Base-by-base conservation (phyloP, 2,888 invertebrate genomes). In the Pasiphila rectangulata region DNA sequence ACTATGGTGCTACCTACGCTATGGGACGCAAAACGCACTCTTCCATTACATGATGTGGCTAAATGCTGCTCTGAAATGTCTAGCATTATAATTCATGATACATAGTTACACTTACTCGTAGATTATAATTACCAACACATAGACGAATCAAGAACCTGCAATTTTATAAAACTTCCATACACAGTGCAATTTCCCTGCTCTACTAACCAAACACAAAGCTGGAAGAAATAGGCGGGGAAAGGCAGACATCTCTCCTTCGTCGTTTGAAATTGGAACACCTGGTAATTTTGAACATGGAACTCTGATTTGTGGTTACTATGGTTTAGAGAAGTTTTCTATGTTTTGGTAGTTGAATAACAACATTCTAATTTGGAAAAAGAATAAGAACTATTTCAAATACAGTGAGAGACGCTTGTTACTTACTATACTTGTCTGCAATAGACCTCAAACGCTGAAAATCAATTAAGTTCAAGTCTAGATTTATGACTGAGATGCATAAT, bases 211-310 rank as follows among this genome's bases (percentile, higher is more conserved):
- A 42, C 30, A 47, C 36, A 47, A 47, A 40, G 29, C 16, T 19
- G 37, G 29, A 5, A 21, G 32, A 39, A 43, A 38, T 34, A 35
- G 41, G 43, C 36, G 43, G 44, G 20, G 27, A 36, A 34, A 32
- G 5, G 24, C 23, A 5, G 36, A 10, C 23, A 29, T 27, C n/a
- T 15, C 40, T 30, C 15, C 29, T 20, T 38, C 32, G 32, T 38
- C 32, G 42, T 46, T 46, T 40, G 36, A 34, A 39, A 46, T 30
- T 19, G 15, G 5, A 35, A 35, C 19, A 7, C 12, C 19, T 25
- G n/a, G 25, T 23, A 21, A 44, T 30, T 37, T 30, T 32, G 32
- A 32, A 32, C 32, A 16, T 30, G 30, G 16, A 30, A 30, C 9
- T 17, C 9, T 4, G 17, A 6, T 21, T 10, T 43, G 43, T 44